Base-by-base conservation (phyloP, 2,113 vertebrate genomes). In the Platycercus adscitus region DNA sequence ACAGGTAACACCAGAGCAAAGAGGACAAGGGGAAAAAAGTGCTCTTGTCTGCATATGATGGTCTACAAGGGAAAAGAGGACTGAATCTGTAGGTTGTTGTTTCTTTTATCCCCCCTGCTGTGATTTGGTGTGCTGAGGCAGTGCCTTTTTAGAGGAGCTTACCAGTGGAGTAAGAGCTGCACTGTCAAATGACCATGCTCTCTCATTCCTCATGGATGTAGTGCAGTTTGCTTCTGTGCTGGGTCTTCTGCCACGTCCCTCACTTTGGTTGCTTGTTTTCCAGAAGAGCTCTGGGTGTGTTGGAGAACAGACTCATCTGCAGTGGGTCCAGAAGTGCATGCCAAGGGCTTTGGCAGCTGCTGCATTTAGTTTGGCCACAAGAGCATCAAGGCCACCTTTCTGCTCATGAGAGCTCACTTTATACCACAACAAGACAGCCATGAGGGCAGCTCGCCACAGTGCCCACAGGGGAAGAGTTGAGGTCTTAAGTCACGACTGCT, bases 321-420 rank as follows among this genome's bases (percentile, higher is more conserved):
- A 72, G 50, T 21, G 28, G 46, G 35, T 82, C 76, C 83, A 68
- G 65, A 63, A 61, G 63, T 80, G 43, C 41, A 20, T 37, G 91
- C 71, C 89, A 89, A 89, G 53, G 71, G 28, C 49, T 95, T 86
- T 95, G 96, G 89, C 89, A 95, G 81, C 75, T 89, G 66, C 66
- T 73, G 58, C 2, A 9, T 93, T 96, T 91, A 44, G 56, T 56
- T 89, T 93, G 91, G 71, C 94, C 76, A 53, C 64, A 20, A 19
- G 66, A 69, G 6, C 52, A 41, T 55, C 53, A 41, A 70, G 63
- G 89, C 31, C 87, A 93, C 79, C 75, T 65, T 76, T 68, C 84
- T 75, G 73, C 78, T 93, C 60, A 24, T 89, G 70, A 89, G 66
- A 72, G 44, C 56, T 81, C 84, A 73, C 71, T 89, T 89, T 65